Percentiles rank a stretch among this genome's conserved stretches.
These are phyloP conservation scores for Drosophila bipectinata DNA, from an alignment of 1,140 invertebrate species.

Conservation along the genomic window DNA sequence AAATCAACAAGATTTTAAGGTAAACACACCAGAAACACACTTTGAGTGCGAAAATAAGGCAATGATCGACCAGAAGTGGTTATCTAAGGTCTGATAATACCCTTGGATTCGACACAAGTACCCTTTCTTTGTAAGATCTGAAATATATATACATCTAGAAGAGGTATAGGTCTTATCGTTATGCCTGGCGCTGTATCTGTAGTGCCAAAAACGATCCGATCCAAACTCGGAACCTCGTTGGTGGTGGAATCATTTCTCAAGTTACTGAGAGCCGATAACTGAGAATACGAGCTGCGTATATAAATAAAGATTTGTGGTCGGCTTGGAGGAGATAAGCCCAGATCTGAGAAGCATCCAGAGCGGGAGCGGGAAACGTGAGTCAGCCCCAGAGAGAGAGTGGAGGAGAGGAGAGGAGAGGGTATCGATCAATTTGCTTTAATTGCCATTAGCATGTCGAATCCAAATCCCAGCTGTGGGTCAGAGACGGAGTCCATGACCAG, in stretches of 20 bases:
- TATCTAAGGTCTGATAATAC: constrained; percentile 62
- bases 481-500: constrained; percentile 47
- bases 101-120: not conserved
- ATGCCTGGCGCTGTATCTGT: constrained; percentile 15
- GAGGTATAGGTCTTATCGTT: constrained; percentile 8
- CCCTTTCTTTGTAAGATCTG: constrained; percentile 16
- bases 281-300: constrained; percentile 58
- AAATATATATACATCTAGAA: not conserved
- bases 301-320: constrained; percentile 58
- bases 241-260: constrained; percentile 56
- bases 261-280: constrained; percentile 63
- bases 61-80: constrained; percentile 10
- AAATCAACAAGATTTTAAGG: constrained; percentile 14
- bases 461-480: constrained; percentile 55
- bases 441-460: constrained; percentile 70
- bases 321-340: constrained; percentile 48
- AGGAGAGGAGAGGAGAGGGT: constrained; percentile 43
- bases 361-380: constrained; percentile 40
- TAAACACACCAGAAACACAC: constrained; percentile 44
- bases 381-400: constrained; percentile 49
- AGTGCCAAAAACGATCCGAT: constrained; percentile 30
- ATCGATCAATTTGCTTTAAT: constrained; percentile 79
- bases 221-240: constrained; percentile 36
- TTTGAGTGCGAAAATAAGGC: constrained; percentile 60
- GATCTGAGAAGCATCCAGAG: constrained; percentile 15